Evolutionary conservation across 2,113 vertebrate genomes (phyloP), one percentile per base, ranked within the genome.

Genomic region (Apteryx owenii): DNA sequence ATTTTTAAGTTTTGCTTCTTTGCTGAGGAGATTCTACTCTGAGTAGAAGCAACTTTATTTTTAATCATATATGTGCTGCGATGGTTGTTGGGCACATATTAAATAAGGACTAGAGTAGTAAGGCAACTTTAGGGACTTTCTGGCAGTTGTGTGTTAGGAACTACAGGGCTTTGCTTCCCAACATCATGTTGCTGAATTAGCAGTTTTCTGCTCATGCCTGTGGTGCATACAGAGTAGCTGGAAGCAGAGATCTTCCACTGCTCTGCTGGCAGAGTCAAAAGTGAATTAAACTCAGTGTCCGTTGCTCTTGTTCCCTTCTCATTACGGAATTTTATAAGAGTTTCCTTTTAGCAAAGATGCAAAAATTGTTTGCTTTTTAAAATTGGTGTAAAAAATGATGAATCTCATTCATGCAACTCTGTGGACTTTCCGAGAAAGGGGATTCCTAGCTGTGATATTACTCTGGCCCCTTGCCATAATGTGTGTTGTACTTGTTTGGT

Each of bases 291-390:
- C 25, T 50, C 16, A 12, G 11, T 61, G 14, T 75, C 18, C 36
- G 38, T 84, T 85, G 15, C 31, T 54, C 77, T 83, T 65, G 64
- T 15, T 53, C 48, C 73, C 72, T 85, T 29, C 31, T 86, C n/a
- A 38, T 20, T 65, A 33, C 70, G 78, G 80, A 40, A 46, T 70
- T 81, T 86, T 90, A n/a, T 44, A 78, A 84, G 28, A 50, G 29
- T 79, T 94, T 42, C 81, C n/a, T 65, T 94, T 84, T 75, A 83
- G 40, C 75, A 71, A 85, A 89, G 70, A 78, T 91, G 46, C 40
- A 16, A 81, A 81, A 96, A 91, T 89, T 83, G 33, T 90, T 97
- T 88, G 70, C 13, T 70, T 81, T 96, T 92, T 95, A 88, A 97
- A 97, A 88, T 51, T 50, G 36, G 2, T 38, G 33, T 79, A 84